Percentiles rank a stretch among this genome's conserved stretches.
Evolutionary conservation across 2,888 invertebrate genomes (phyloP).

Genomic region (Tortrix viridana): DNA sequence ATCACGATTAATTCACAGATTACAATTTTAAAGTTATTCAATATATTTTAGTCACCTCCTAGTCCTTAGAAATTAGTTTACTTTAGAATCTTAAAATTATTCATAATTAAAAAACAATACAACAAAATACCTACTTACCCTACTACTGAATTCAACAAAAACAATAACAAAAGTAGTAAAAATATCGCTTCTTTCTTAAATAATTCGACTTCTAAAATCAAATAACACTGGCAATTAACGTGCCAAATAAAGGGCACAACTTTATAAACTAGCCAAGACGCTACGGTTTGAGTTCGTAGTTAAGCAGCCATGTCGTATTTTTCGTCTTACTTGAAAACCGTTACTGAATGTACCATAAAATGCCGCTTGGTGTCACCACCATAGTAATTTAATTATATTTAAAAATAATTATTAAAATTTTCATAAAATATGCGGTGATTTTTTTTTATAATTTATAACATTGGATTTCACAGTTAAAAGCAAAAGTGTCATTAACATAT

Average conservation of each 20-base stretch:
- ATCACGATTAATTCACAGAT: no score
- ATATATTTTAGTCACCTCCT: slow-evolving; percentile 62
- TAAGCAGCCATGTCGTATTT: slow-evolving; percentile 44
- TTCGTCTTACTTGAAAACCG: slow-evolving; percentile 12
- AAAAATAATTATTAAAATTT: no score
- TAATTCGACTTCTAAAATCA: slow-evolving; percentile 13
- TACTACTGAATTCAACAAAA: background rate
- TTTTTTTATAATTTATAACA: no score
- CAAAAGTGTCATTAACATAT: no score
- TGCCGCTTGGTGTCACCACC: no score
- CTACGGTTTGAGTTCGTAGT: slow-evolving; percentile 47
- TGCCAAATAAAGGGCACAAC: slow-evolving; percentile 33
- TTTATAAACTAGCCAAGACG: slow-evolving; percentile 46
- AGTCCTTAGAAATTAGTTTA: slow-evolving; percentile 48
- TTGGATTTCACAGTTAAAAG: no score
- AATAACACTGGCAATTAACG: slow-evolving; percentile 11
- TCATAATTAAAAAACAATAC: slow-evolving; percentile 29
- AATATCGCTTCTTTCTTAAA: slow-evolving; percentile 9
- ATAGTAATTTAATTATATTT: no score
- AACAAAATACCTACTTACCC: slow-evolving; percentile 1
- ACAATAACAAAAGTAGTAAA: background rate
- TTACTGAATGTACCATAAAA: slow-evolving; percentile 14
- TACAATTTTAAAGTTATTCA: slow-evolving; percentile 1
- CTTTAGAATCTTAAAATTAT: slow-evolving; percentile 38
- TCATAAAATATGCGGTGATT: no score